Base-by-base conservation (phyloP, 2,113 vertebrate species). In the Gracilinanus agilis region DNA sequence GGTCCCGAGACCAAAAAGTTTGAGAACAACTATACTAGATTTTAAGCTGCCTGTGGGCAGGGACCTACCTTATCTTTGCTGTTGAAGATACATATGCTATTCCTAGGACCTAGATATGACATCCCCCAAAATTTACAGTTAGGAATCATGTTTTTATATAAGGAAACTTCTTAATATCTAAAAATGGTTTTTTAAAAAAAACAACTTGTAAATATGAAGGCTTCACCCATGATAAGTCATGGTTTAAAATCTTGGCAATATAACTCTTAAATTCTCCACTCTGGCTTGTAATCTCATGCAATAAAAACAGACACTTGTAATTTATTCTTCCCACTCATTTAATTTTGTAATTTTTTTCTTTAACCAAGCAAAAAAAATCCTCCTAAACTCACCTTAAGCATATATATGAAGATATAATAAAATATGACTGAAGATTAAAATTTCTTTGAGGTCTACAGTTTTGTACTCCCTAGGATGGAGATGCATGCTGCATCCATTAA, bases 221-320 rank as follows among this genome's bases (percentile, higher is more conserved):
- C 7, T 95, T 97, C 95, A 53, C 97, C 97, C 93, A 3, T 8
- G 95, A 94, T 95, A 95, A 91, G 97, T 94, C 96, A 96, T 93
- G 92, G 92, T 90, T 93, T 92, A 94, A 94, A 95, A 95, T 55
- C 89, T 27, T 27, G 58, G 96, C 97, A 93, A 94, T 94, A 96
- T 95, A 95, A 97, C 97, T 95, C 97, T 97, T 95, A 97, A 97
- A 98, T 97, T 94, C 95, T 97, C 92, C 92, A 90, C 91, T 89
- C 90, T 9, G 95, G 27, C 0, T 93, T 97, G 95, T 96, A 93
- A 97, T 97, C 98, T 97, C 97, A 92, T 89, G 93, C 95, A 90
- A 44, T 96, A 95, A 97, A 94, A 98, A 96, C 88, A 95, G 97
- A 93, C 96, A 96, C 91, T 96, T 92, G 90, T 92, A 61, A 95